These are phyloP conservation scores for Alauda arvensis DNA, from an alignment of 2,797 vertebrate genomes.

Conservation along the genomic window DNA sequence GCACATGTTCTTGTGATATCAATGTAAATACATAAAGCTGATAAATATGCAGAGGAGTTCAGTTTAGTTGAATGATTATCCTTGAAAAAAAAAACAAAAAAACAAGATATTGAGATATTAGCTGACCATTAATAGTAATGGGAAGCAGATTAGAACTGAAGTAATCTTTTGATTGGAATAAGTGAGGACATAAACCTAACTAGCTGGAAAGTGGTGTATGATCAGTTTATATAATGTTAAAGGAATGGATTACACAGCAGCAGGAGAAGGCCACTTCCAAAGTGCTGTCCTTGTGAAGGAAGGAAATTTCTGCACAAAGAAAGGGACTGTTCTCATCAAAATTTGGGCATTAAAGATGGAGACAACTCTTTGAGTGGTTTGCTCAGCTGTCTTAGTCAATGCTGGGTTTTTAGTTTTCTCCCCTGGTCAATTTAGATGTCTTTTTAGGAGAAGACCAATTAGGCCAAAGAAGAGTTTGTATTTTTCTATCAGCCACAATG, in stretches of 20 bases:
- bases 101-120: neutral
- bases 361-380: neutral
- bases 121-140: neutral
- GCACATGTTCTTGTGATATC: neutral
- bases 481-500: neutral
- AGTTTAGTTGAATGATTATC: neutral
- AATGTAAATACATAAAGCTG: neutral
- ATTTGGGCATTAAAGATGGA: neutral
- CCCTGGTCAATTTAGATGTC: neutral
- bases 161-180: neutral
- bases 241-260: neutral
- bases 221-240: neutral
- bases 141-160: neutral
- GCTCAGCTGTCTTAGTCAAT: neutral
- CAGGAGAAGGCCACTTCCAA: neutral
- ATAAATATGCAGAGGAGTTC: neutral
- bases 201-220: neutral
- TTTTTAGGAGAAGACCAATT: neutral
- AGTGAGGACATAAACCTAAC: neutral
- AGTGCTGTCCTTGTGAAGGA: neutral
- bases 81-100: neutral
- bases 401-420: neutral
- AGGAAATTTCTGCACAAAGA: neutral
- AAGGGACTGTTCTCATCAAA: neutral
- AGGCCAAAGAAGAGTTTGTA: neutral